These are phyloP conservation scores for Zele albiditarsus DNA, from an alignment of 2,888 invertebrate genomes.

Conservation along the genomic window DNA sequence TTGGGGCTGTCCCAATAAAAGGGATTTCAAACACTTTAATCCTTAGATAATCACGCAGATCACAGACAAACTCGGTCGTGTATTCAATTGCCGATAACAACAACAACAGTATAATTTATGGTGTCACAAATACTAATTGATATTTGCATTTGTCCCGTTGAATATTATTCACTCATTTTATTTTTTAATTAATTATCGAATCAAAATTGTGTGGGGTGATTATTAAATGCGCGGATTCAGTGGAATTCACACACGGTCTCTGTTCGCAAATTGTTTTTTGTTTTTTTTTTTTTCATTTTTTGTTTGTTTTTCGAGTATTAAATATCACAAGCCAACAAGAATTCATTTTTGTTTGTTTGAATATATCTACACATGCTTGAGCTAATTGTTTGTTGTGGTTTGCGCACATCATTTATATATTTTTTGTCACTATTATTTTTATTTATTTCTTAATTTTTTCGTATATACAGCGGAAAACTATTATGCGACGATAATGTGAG, in stretches of 20 bases:
- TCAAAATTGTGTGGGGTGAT: constrained; percentile 27
- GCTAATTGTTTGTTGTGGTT: constrained; percentile 51
- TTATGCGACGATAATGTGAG: background rate
- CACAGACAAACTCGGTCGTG: constrained; percentile 51
- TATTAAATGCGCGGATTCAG: constrained; percentile 35
- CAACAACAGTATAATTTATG: constrained; percentile 33
- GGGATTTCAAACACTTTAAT: constrained; percentile 32
- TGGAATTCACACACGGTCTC: constrained; percentile 20
- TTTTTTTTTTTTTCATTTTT: constrained; percentile 15
- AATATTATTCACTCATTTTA: constrained; percentile 18
- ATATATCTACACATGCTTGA: constrained; percentile 56
- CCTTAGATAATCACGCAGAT: constrained; percentile 40
- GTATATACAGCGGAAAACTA: constrained; percentile 34
- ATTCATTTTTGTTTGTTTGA: constrained; percentile 44
- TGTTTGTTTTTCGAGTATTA: constrained; percentile 31
- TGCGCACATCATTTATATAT: constrained; percentile 32
- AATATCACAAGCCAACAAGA: constrained; percentile 57
- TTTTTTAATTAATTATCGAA: constrained; percentile 19
- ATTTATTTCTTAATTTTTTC: constrained; percentile 21
- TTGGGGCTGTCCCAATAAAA: background rate
- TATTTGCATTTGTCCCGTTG: constrained; percentile 23
- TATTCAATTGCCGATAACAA: constrained; percentile 48
- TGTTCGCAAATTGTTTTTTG: constrained; percentile 34
- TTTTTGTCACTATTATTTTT: constrained; percentile 11
- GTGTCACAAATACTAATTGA: background rate